These are phyloP conservation scores for Melierax canorus DNA, from an alignment of 2,113 vertebrate genomes.

Conservation along the genomic window DNA sequence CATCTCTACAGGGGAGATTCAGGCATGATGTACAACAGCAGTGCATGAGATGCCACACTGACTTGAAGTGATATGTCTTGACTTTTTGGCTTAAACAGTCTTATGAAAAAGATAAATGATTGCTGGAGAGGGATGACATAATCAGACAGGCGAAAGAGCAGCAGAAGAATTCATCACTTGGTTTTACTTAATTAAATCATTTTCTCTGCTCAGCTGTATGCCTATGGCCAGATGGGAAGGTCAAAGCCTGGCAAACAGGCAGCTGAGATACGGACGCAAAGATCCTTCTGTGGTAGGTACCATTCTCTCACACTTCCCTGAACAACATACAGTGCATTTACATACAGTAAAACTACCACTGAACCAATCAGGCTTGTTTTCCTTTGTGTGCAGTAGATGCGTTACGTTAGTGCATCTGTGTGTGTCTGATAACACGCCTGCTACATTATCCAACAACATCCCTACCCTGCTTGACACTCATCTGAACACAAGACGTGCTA, in stretches of 20 bases:
- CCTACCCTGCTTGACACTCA: neutral
- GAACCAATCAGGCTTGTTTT: neutral
- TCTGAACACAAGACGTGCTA: neutral
- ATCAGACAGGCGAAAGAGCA: neutral
- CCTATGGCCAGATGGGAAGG: neutral
- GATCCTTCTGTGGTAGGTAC: neutral
- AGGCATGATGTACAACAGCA: neutral
- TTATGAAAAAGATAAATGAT: neutral
- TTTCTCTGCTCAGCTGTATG: neutral
- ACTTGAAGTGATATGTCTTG: neutral
- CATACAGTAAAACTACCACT: neutral
- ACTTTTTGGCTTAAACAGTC: neutral
- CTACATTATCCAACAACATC: neutral
- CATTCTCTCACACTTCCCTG: neutral
- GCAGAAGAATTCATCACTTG: neutral
- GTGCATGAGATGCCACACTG: neutral
- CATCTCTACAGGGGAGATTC: neutral
- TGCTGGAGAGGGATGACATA: neutral
- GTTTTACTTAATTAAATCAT: neutral
- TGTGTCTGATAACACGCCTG: neutral
- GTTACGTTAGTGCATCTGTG: neutral
- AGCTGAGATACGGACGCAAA: neutral
- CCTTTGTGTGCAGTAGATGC: neutral
- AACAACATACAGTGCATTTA: rapidly evolving
- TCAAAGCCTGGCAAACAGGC: neutral